phyloP scores from a whole-genome alignment of 2,797 vertebrate genomes.

The Xiphophorus birchmanni region DNA sequence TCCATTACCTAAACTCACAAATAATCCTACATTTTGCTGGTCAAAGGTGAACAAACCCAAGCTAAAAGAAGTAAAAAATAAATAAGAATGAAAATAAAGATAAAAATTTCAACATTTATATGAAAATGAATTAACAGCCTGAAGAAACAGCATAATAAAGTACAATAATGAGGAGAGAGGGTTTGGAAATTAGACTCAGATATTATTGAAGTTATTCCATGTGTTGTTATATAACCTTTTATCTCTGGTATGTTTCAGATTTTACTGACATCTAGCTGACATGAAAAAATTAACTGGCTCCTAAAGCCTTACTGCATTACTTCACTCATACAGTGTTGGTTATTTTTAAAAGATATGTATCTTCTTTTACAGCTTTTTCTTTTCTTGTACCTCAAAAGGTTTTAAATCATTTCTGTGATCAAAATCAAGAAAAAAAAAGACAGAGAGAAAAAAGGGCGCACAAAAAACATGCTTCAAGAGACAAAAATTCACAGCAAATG shows the following conservation, averaged over 20 bases:
- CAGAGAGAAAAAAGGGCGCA: not conserved
- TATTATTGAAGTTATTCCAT: constrained; percentile 6
- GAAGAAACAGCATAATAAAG: not conserved
- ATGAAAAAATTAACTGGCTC: constrained; percentile 26
- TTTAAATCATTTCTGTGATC: not conserved
- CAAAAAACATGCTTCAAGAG: not conserved
- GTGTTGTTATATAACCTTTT: constrained; percentile 30
- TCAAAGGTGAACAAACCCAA: not conserved
- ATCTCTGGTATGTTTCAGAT: constrained; percentile 43
- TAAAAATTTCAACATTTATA: not conserved
- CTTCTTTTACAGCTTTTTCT: not conserved
- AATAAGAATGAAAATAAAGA: not conserved
- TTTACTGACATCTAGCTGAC: not conserved
- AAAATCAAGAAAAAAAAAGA: not conserved
- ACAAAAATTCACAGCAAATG: not conserved
- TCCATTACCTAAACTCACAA: constrained; percentile 18
- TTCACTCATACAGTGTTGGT: not conserved
- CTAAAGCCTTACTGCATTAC: not conserved
- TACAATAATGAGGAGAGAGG: not conserved
- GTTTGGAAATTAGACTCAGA: not conserved
- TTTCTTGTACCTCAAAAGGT: not conserved
- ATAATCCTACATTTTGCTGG: constrained; percentile 9
- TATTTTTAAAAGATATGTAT: not conserved
- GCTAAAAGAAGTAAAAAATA: constrained; percentile 22
- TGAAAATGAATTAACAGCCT: not conserved